phyloP scores from a whole-genome alignment of 1,140 invertebrate genomes.

The Cheumatopsyche charites region DNA sequence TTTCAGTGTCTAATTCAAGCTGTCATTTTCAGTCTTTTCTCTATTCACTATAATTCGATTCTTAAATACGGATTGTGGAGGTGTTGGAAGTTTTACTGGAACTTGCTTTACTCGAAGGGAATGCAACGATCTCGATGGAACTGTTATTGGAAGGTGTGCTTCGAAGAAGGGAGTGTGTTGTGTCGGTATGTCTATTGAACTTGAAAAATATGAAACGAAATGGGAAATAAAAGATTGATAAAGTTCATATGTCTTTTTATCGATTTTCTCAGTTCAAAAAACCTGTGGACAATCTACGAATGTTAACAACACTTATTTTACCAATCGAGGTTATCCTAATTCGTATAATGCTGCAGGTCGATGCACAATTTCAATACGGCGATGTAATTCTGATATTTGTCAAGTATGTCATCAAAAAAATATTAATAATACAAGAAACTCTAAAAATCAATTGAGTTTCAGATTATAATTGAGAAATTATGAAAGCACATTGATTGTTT shows the following conservation, averaged over 20 bases:
- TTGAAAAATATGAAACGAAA: background rate
- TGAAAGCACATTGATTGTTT: background rate
- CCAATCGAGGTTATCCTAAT: slow-evolving; percentile 73
- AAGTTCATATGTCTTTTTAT: background rate
- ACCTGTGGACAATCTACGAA: slow-evolving; percentile 71
- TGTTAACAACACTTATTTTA: slow-evolving; percentile 84
- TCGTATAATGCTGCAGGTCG: slow-evolving; percentile 69
- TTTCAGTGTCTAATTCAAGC: too few relatives aligned
- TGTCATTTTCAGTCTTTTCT: slow-evolving; percentile 64
- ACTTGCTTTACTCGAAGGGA: slow-evolving; percentile 78
- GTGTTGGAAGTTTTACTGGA: slow-evolving; percentile 69
- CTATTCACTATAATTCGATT: slow-evolving; percentile 76
- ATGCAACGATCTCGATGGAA: slow-evolving; percentile 72
- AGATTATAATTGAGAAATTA: background rate
- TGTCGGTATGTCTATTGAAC: slow-evolving; percentile 66
- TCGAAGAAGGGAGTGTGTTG: slow-evolving; percentile 74
- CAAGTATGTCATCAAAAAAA: slow-evolving; percentile 61
- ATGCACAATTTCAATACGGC: slow-evolving; percentile 73
- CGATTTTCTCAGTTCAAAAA: slow-evolving; percentile 65
- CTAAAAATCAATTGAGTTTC: too few relatives aligned
- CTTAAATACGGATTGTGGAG: slow-evolving; percentile 70
- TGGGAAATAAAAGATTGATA: background rate
- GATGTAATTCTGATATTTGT: slow-evolving; percentile 73
- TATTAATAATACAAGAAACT: too few relatives aligned
- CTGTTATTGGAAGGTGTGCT: slow-evolving; percentile 72